phyloP scores from a whole-genome alignment of 2,888 invertebrate genomes.

The Dasypolia templi region DNA sequence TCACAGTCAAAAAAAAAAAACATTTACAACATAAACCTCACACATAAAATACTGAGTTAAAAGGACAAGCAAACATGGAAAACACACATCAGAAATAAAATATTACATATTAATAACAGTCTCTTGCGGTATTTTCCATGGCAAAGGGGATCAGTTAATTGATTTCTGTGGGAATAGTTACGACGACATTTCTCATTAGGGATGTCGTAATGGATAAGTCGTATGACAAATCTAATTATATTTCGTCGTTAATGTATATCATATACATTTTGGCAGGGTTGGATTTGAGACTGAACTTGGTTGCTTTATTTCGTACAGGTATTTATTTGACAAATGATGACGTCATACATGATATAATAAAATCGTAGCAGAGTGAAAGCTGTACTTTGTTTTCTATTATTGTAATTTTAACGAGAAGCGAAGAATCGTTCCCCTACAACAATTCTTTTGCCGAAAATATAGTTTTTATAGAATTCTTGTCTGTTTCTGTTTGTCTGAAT shows the following conservation, averaged over 20 bases:
- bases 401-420: no score
- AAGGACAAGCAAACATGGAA: conserved; percentile 14
- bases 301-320: neutral
- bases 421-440: no score
- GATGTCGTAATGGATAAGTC: conserved; percentile 51
- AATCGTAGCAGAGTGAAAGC: no score
- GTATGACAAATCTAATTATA: conserved; percentile 64
- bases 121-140: conserved; percentile 37
- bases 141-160: conserved; percentile 55
- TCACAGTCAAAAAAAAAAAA: no score
- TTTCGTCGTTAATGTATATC: conserved; percentile 59
- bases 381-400: no score
- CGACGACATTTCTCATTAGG: conserved; percentile 55
- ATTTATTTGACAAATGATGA: neutral
- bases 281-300: conserved; percentile 9
- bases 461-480: no score
- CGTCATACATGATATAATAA: no score
- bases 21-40: no score
- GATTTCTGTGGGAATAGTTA: conserved; percentile 51
- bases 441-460: no score
- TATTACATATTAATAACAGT: conserved; percentile 38
- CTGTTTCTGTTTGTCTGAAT: no score
- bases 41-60: no score
- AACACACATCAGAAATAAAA: conserved; percentile 14
- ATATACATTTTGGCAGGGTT: conserved; percentile 41